These are phyloP conservation scores for human (Homo sapiens) DNA, from an alignment of 2,113 vertebrate genomes.

Conservation along the genomic window DNA sequence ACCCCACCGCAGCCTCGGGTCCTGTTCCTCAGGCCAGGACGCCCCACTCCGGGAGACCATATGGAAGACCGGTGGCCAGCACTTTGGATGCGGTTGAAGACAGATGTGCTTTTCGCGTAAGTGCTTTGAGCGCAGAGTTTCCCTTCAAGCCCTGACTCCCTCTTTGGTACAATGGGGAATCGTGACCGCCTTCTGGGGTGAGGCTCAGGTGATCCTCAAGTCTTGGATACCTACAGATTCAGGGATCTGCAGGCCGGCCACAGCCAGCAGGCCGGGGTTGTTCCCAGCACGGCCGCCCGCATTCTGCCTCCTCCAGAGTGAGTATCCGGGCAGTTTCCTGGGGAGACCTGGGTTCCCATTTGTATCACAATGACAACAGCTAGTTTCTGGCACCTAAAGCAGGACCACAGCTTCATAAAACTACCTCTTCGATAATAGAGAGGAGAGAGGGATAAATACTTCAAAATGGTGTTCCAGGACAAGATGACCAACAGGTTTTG, in stretches of 20 bases:
- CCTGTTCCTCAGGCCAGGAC: not conserved
- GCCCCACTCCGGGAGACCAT: not conserved
- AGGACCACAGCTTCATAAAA: not conserved
- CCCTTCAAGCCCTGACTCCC: not conserved
- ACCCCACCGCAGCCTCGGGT: not conserved
- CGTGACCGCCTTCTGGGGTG: accelerated
- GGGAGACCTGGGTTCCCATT: not conserved
- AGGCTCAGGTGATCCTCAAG: not conserved
- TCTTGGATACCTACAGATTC: not conserved
- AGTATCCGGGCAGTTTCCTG: not conserved
- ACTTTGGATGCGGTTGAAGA: not conserved
- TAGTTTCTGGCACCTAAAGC: not conserved
- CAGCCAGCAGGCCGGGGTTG: accelerated
- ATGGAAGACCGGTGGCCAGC: not conserved
- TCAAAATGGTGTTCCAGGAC: not conserved
- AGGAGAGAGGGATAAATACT: not conserved
- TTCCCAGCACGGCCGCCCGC: accelerated
- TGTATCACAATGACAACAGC: not conserved
- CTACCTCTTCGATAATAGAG: not conserved
- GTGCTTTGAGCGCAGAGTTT: no score
- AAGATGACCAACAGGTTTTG: not conserved
- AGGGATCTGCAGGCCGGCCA: not conserved
- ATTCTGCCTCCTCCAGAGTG: accelerated
- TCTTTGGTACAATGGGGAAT: not conserved
- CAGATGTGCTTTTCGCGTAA: not conserved